Evolutionary conservation across 2,113 vertebrate species (phyloP), one percentile per base, ranked within the genome.

Genomic region (Sclerurus mexicanus): DNA sequence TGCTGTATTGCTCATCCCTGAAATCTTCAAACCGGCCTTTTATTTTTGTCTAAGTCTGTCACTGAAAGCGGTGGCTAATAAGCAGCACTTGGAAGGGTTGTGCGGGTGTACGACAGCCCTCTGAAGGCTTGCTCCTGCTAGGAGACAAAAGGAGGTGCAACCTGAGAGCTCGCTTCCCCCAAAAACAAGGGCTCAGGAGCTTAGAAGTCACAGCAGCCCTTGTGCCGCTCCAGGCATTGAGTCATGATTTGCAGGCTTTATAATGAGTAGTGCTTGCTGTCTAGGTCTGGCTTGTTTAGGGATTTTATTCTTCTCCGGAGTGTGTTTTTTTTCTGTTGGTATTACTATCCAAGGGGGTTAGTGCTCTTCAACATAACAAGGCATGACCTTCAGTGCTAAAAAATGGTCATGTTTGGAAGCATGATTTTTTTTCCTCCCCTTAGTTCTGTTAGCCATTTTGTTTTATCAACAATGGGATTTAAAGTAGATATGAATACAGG

Each of bases 141-240:
- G 80, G 92, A 92, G 74, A 78, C 58, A 66, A 77, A 91, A 89
- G 49, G 52, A 60, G 6, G 8, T 8, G 49, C 37, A 62, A 66
- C 82, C 60, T 47, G 74, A 91, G 86, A 25, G 8, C 47, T 89
- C 2, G 2, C 79, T 94, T 89, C 8, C 1, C 39, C 77, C 55
- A 31, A 60, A 73, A 82, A 28, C 12, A 23, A 73, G 59, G 53
- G 56, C n/a, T 64, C 15, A 1, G 80, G 62, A 55, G 85, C 85
- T 95, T 55, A 62, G 86, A 95, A 96, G 92, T 92, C 93, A 77
- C 9, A 73, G 85, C 75, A 76, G 53, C 90, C 92, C 78, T 90
- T 49, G 73, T 87, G 92, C 84, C 66, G 87, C 86, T 88, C 49
- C 71, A 89, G 94, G 81, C 30, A 0, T 49, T 31, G 85, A 69